Base-by-base conservation (phyloP, 2,113 vertebrate species). In the Leucosticte australis region DNA sequence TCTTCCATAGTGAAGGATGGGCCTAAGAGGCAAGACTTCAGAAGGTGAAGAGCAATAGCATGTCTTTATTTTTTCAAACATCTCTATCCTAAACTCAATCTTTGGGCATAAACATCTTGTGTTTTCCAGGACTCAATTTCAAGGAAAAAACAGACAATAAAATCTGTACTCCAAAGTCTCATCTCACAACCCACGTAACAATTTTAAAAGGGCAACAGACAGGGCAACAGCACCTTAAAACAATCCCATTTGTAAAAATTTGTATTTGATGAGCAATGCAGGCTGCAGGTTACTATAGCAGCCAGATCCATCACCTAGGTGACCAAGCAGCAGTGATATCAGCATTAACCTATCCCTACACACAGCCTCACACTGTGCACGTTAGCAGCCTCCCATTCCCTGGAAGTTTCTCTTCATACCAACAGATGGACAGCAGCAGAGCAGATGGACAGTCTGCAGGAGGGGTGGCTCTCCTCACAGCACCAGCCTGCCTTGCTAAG, bases 241-340 rank as follows among this genome's bases (percentile, higher is more conserved):
- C 30, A 83, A 46, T 33, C 39, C 55, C 27, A 12, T 64, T 93
- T 79, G 82, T 86, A 89, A 70, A 67, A 83, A 92, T 82, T 22
- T 1, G 0, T 60, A 44, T 80, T 52, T 80, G 83, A 82, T 76
- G 90, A 96, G 71, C 57, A 89, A 57, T 27, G 27, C 73, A 65
- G 56, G 70, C 90, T 80, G 74, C 55, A 65, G 85, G 96, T 94
- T 97, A 83, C 96, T 78, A 94, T 83, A 56, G 94, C 92, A 97
- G 92, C 92, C 64, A 89, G 70, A 95, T 86, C 78, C 88, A 95
- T 96, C 90, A 82, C 95, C 94, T 91, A 94, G 94, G 97, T 93
- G 90, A 97, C 87, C 86, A 52, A 87, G 83, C 26, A 47, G 21
- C 78, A 82, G 77, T 63, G 75, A 35, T 89, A 74, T 5, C 74